Evolutionary conservation across 1,140 invertebrate species (phyloP).

Genomic region (Drosophila aff.): DNA sequence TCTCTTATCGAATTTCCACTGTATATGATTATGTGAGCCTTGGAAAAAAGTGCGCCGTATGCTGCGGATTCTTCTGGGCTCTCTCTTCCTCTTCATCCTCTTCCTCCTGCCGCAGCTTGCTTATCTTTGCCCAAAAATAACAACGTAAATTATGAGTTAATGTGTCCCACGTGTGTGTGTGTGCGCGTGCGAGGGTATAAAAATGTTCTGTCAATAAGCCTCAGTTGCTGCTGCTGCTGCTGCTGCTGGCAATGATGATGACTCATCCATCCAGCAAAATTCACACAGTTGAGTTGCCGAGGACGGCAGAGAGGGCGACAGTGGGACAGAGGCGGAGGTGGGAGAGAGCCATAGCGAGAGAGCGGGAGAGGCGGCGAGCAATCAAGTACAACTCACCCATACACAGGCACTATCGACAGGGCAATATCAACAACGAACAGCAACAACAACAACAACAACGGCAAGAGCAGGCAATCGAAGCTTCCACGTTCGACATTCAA

Average conservation of each 20-base stretch:
- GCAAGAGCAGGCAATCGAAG: conserved; percentile 35
- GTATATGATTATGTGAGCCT: conserved; percentile 31
- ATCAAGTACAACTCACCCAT: conserved; percentile 47
- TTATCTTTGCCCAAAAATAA: conserved; percentile 79
- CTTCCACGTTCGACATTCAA: conserved; percentile 54
- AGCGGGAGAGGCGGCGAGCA: conserved; percentile 9
- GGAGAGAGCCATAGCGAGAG: conserved; percentile 6
- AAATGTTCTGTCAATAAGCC: conserved; percentile 80
- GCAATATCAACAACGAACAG: conserved; percentile 55
- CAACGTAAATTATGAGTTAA: conserved; percentile 83
- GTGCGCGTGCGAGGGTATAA: conserved; percentile 56
- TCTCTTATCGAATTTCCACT: conserved; percentile 1
- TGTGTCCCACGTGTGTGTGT: conserved; percentile 50
- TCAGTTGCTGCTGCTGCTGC: conserved; percentile 15
- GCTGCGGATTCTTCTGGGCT: conserved; percentile 51
- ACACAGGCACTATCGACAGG: conserved; percentile 62
- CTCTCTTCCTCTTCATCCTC: conserved; percentile 7
- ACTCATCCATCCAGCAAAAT: conserved; percentile 73
- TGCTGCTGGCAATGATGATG: conserved; percentile 43
- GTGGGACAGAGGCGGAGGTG: conserved; percentile 8
- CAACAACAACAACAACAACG: conserved; percentile 33
- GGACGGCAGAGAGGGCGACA: conserved; percentile 20
- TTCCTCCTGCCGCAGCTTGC: conserved; percentile 10
- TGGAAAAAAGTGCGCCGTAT: conserved; percentile 52
- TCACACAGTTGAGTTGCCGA: conserved; percentile 54